A percentile compares a stretch with the other conserved stretches of the same genome.
Conservation (phyloP, 2,113 vertebrate genomes). For the Abramis brama region DNA sequence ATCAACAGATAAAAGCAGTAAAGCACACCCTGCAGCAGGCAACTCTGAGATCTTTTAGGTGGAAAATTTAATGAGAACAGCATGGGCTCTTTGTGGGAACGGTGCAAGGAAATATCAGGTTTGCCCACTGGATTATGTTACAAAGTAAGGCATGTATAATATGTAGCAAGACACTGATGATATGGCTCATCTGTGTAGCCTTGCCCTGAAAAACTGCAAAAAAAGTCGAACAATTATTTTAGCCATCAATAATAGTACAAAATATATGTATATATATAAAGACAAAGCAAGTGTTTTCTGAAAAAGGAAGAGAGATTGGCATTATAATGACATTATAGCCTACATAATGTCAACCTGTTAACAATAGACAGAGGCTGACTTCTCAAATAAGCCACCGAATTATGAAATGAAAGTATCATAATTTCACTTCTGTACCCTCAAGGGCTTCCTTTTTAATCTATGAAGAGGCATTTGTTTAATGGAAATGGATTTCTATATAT, state of each 20-base stretch:
- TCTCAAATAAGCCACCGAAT: slow-evolving; percentile 18
- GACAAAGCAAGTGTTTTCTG: neutral
- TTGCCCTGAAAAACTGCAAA: neutral
- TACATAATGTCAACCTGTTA: neutral
- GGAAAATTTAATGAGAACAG: slow-evolving; percentile 2
- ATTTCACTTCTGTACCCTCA: neutral
- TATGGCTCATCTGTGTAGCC: neutral
- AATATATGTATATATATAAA: neutral
- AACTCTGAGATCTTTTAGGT: neutral
- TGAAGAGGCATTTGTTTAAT: slow-evolving; percentile 1
- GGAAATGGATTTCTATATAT: neutral
- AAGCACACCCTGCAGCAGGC: neutral
- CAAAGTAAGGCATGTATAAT: neutral
- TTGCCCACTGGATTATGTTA: slow-evolving; percentile 4
- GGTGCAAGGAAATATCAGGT: neutral
- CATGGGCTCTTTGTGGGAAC: neutral
- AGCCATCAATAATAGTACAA: neutral
- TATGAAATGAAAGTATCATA: slow-evolving; percentile 16
- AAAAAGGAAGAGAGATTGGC: slow-evolving; percentile 13
- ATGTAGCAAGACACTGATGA: neutral
- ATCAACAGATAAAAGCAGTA: slow-evolving; percentile 17
- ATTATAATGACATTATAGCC: neutral
- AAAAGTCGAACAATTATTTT: neutral
- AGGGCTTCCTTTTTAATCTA: neutral
- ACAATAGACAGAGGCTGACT: slow-evolving; percentile 8